Evolutionary conservation across 2,113 vertebrate genomes (phyloP).

Genomic region (Gallinago jamesoni): DNA sequence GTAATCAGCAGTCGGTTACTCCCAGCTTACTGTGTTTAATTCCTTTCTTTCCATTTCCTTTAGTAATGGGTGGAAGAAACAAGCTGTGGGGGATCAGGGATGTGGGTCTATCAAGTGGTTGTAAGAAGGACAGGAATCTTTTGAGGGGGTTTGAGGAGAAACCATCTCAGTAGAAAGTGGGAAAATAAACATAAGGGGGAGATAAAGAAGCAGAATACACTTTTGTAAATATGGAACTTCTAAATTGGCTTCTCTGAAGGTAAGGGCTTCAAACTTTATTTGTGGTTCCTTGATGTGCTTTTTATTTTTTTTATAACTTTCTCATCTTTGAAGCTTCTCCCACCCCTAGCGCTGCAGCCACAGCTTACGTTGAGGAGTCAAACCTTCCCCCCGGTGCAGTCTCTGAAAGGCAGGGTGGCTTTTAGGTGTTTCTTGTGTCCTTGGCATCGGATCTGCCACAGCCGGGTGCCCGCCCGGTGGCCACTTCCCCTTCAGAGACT

Average conservation of each 20-base stretch:
- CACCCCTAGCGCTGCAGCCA: too few species aligned
- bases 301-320: background rate
- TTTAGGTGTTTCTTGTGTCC: accelerated
- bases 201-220: background rate
- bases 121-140: background rate
- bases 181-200: background rate
- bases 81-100: background rate
- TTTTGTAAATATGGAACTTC: background rate
- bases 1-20: background rate
- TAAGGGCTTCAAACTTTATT: background rate
- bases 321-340: background rate
- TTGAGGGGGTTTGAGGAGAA: background rate
- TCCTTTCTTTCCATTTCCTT: background rate
- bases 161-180: background rate
- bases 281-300: background rate
- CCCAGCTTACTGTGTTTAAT: background rate
- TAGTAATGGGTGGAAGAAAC: too few species aligned
- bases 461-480: background rate
- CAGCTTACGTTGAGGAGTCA: accelerated
- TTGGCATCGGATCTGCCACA: background rate
- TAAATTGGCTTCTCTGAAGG: background rate
- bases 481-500: background rate
- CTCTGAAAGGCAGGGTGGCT: background rate
- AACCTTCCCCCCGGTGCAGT: accelerated
- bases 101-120: background rate